phyloP scores from a whole-genome alignment of 2,113 vertebrate species.

The Pteruthius melanotis region DNA sequence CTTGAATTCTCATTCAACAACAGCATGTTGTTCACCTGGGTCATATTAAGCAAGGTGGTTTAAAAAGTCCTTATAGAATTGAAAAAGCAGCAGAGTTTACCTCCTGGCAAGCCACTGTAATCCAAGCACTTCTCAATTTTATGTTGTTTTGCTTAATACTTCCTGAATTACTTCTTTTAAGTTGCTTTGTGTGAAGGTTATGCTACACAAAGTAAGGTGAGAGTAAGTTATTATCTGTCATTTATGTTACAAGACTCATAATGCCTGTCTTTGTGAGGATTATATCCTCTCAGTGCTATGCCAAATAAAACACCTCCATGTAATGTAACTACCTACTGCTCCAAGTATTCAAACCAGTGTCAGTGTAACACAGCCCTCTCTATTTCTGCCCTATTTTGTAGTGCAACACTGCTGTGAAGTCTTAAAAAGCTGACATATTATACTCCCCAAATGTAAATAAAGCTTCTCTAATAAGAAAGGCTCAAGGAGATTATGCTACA shows the following conservation, averaged over 20 bases:
- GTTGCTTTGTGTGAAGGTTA: not conserved
- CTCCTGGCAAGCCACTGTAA: not conserved
- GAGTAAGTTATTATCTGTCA: not conserved
- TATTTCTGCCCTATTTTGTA: not conserved
- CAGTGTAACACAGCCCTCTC: not conserved
- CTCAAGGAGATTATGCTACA: not conserved
- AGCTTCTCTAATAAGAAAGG: not conserved
- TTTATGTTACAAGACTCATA: not conserved
- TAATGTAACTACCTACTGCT: not conserved
- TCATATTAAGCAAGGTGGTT: not conserved
- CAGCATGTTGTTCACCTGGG: not conserved
- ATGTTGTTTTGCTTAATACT: not conserved
- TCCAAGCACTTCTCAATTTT: not conserved
- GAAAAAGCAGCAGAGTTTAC: not conserved
- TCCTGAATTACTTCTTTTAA: not conserved
- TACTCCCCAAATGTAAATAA: not conserved
- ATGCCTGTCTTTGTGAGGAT: not conserved
- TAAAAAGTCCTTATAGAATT: not conserved
- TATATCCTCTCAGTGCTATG: not conserved
- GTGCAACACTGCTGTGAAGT: not conserved
- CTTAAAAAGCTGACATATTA: not conserved
- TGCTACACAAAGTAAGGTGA: not conserved
- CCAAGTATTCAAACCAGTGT: not conserved
- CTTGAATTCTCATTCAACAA: not conserved
- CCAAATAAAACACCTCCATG: not conserved